A percentile compares a stretch with the other conserved stretches of the same genome.
phyloP scores from a whole-genome alignment of 2,888 invertebrate species.

The Druceiella hillmani region DNA sequence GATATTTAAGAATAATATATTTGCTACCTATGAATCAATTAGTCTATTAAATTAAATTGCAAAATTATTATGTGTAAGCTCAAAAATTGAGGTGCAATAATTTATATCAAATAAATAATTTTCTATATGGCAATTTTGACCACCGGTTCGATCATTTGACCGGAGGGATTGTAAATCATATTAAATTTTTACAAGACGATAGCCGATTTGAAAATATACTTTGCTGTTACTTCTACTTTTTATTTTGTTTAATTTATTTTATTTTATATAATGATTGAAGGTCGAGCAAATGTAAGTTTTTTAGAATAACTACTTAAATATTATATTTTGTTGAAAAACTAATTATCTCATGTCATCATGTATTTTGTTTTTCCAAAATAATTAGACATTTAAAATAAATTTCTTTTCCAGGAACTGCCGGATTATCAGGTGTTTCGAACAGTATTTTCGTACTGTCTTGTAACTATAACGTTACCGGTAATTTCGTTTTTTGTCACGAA shows the following conservation, averaged over 20 bases:
- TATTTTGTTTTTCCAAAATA: conserved; percentile 6
- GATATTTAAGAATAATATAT: too few relatives aligned
- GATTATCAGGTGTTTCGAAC: conserved; percentile 70
- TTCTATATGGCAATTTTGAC: too few relatives aligned
- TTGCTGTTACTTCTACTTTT: too few relatives aligned
- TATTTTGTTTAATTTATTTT: conserved; percentile 32
- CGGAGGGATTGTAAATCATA: too few relatives aligned
- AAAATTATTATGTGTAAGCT: too few relatives aligned
- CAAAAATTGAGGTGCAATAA: too few relatives aligned
- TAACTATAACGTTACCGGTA: conserved; percentile 73
- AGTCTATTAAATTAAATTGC: too few relatives aligned
- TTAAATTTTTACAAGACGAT: too few relatives aligned
- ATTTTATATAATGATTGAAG: conserved; percentile 48
- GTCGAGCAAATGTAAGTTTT: conserved; percentile 46
- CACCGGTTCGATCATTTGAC: too few relatives aligned
- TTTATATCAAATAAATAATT: too few relatives aligned
- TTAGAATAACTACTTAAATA: neutral
- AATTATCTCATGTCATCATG: neutral
- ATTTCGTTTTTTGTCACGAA: conserved; percentile 68
- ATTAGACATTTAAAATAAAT: conserved; percentile 21
- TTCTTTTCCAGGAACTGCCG: conserved; percentile 53
- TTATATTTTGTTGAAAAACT: neutral
- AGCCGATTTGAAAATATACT: too few relatives aligned
- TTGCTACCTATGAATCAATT: too few relatives aligned
- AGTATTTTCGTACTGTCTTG: conserved; percentile 68